phyloP scores from a whole-genome alignment of 2,888 invertebrate species.

The Leptopilina drosophilae region DNA sequence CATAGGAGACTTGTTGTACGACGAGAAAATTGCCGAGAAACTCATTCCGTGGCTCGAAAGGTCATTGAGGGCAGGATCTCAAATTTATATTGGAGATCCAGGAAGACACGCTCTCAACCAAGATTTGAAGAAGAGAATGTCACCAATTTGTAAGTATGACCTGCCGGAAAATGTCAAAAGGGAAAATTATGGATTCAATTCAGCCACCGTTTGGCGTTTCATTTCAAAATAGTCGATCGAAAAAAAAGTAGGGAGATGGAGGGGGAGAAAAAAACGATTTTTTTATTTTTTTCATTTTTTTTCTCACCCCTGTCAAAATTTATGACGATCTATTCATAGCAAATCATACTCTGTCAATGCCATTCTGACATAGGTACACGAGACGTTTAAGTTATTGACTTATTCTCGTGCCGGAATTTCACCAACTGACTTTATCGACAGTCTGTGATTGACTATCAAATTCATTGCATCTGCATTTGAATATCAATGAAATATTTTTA shows the following conservation, averaged over 20 bases:
- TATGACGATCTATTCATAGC: constrained; percentile 33
- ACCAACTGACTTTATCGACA: constrained; percentile 26
- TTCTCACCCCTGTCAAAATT: not conserved
- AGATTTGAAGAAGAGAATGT: constrained; percentile 73
- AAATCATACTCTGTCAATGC: constrained; percentile 33
- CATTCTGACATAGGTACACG: constrained; percentile 32
- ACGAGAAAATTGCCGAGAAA: constrained; percentile 79
- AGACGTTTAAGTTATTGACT: constrained; percentile 36
- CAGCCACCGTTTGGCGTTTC: constrained; percentile 77
- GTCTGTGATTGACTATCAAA: constrained; percentile 32
- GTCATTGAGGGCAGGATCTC: constrained; percentile 57
- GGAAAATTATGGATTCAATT: constrained; percentile 80
- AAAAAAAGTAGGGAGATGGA: not conserved
- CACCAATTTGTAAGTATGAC: constrained; percentile 76
- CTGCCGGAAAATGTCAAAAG: constrained; percentile 77
- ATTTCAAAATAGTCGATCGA: constrained; percentile 1
- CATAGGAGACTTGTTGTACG: constrained; percentile 86
- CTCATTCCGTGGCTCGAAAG: constrained; percentile 79
- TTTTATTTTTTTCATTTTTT: no score
- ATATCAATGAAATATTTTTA: constrained; percentile 8
- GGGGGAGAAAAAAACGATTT: not conserved
- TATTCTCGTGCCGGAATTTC: constrained; percentile 29
- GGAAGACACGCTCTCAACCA: constrained; percentile 80
- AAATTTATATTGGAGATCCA: constrained; percentile 81
- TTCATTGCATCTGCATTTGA: constrained; percentile 31